Evolutionary conservation across 2,888 invertebrate genomes (phyloP), one percentile per base, ranked within the genome.

Genomic region (Lasioglossum zephyrum): DNA sequence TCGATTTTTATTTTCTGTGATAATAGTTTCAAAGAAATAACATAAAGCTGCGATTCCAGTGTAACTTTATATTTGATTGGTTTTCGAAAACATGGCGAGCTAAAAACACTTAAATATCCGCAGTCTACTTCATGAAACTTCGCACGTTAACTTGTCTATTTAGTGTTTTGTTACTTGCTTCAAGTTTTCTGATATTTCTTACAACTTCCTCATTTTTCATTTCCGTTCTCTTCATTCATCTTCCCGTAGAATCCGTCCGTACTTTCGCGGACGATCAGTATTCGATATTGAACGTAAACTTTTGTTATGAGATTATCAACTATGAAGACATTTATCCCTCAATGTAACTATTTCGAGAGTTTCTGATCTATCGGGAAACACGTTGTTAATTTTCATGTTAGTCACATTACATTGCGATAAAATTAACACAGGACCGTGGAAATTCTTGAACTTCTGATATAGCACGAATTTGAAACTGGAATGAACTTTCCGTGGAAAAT

Each of bases 171-270:
- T 63, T 39, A 63, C 0, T 69, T 69, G 69, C 6, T 36, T 22
- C 69, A 22, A 39, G 22, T 47, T 2, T 39, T 41, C 13, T 36
- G n/a, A 66, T 22, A 47, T 39, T 39, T 49, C 69, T 60, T 63
- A 63, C 31, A 16, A 6, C 16, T 63, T 63, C 63, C 63, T 31
- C 31, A 31, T 63, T 63, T 63, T 31, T 31, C 63, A 63, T 31
- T 63, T 63, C 63, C 31, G 63, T 31, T 63, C 63, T 63, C 31
- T 63, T 63, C 63, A 63, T 63, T 63, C 31, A 31, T 31, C 63
- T 63, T 63, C 13, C 13, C 0, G 26, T 5, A 26, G 63, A 63
- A 26, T 31, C 11, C 31, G 31, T 0, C 31, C 31, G 31, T 6
- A 63, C 63, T 63, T 63, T 31, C 6, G 16, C 26, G 26, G 31